phyloP scores from a whole-genome alignment of 1,140 invertebrate species.

The Heterodera schachtii region DNA sequence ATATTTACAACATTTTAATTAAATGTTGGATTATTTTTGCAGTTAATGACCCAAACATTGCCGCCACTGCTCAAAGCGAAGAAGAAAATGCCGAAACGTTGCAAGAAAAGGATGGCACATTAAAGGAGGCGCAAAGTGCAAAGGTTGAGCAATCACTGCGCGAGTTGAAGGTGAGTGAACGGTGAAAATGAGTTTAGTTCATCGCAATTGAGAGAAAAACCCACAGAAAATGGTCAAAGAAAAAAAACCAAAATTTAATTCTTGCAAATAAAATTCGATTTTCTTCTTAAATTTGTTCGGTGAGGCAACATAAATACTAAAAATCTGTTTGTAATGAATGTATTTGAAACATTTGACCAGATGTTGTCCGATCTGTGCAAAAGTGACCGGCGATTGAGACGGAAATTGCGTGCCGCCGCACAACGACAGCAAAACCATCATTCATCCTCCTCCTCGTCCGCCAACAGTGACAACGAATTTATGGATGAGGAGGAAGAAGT shows the following conservation, averaged over 20 bases:
- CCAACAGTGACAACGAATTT: conserved; percentile 11
- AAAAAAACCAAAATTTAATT: no score
- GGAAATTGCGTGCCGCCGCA: background rate
- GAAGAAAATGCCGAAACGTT: background rate
- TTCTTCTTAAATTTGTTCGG: no score
- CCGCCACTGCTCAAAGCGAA: background rate
- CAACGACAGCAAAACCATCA: background rate
- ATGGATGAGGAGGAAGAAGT: conserved; percentile 23
- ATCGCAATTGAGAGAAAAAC: no score
- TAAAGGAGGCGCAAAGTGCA: background rate
- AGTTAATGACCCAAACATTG: background rate
- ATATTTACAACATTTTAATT: no score
- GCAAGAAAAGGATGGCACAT: no score
- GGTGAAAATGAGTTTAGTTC: no score
- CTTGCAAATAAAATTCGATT: no score
- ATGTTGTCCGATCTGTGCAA: conserved; percentile 11
- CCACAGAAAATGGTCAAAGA: no score
- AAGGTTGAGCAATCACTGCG: background rate
- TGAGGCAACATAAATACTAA: no score
- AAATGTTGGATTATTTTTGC: no score
- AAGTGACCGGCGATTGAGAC: background rate
- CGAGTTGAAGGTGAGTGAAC: background rate
- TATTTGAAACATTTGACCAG: background rate
- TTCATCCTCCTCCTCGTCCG: conserved; percentile 12
- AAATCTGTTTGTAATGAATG: background rate